phyloP scores from a whole-genome alignment of 2,888 invertebrate species.

The Erpobdella octoculata region DNA sequence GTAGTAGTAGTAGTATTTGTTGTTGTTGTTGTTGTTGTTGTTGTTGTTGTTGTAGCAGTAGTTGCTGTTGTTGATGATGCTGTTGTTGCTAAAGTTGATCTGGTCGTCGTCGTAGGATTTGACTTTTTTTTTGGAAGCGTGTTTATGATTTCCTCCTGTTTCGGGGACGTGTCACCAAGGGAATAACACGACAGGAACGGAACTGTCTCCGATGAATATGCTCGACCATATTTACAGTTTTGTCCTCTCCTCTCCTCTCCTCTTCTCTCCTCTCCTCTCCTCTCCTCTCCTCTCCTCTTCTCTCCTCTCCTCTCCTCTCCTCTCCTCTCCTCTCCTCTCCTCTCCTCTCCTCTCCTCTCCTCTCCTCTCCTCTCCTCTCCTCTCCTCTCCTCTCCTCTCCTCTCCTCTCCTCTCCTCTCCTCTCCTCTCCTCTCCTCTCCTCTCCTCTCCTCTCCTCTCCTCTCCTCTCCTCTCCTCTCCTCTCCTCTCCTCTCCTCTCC shows the following conservation, averaged over 20 bases:
- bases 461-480: slow-evolving; percentile 29
- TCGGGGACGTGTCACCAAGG: too few relatives aligned
- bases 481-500: slow-evolving; percentile 27
- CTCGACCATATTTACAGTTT: too few relatives aligned
- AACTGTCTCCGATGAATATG: too few relatives aligned
- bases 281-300: slow-evolving; percentile 31
- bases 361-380: slow-evolving; percentile 26
- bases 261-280: too few relatives aligned
- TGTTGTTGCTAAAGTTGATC: background rate
- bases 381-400: slow-evolving; percentile 25
- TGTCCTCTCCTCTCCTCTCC: too few relatives aligned
- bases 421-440: slow-evolving; percentile 27
- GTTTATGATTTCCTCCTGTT: too few relatives aligned
- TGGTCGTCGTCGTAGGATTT: background rate
- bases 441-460: slow-evolving; percentile 28
- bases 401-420: slow-evolving; percentile 21
- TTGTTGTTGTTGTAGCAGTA: too few relatives aligned
- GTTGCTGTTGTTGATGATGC: too few relatives aligned
- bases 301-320: slow-evolving; percentile 26
- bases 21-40: too few relatives aligned
- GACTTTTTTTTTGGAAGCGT: too few relatives aligned
- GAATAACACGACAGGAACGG: too few relatives aligned
- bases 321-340: slow-evolving; percentile 24
- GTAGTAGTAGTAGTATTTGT: too few relatives aligned
- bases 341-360: slow-evolving; percentile 31